Base-by-base conservation (phyloP, 2,888 invertebrate species). In the Acronicta psi region DNA sequence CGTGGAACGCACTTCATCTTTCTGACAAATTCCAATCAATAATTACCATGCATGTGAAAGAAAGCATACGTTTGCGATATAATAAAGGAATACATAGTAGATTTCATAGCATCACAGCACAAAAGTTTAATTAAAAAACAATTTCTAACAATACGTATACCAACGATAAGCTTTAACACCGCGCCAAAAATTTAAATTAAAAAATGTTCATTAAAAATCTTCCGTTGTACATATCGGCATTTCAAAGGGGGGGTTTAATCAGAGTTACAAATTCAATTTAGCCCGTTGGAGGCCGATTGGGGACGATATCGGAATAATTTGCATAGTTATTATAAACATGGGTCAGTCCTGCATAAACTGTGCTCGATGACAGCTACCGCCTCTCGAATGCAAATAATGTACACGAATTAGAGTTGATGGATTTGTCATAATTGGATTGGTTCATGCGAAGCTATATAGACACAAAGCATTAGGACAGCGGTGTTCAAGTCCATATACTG, bases 271-370 rank as follows among this genome's bases (percentile, higher is more conserved):
- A 93, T 93, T 93, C 87, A 93, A 93, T 93, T 92, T 91, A 82
- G 86, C 79, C 83, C 77, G 81, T 79, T 77, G 81, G 82, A 81
- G 82, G 82, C 83, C 87, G 87, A 90, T 91, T 89, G 88, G 89
- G 89, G 85, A 83, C 82, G 86, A 84, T 90, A 92, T 91, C 87
- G 87, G 88, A 87, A 89, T 88, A 88, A 93, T 93, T 93, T 93
- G 93, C 93, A 93, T 94, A 92, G 91, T 92, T 93, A 93, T 93
- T 92, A 91, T 93, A 92, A 92, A 91, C 93, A 91, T 85, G 90
- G 92, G 90, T 91, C 92, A 91, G 84, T 85, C 86, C 89, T 88
- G 91, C 89, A 90, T 92, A 90, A 92, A 89, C 89, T 85, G 81
- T 80, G 81, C 75, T 78, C 83, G 88, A 85, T 90, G 90, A 91